Conservation (phyloP, 2,888 invertebrate species). For the Dioctria linearis region DNA sequence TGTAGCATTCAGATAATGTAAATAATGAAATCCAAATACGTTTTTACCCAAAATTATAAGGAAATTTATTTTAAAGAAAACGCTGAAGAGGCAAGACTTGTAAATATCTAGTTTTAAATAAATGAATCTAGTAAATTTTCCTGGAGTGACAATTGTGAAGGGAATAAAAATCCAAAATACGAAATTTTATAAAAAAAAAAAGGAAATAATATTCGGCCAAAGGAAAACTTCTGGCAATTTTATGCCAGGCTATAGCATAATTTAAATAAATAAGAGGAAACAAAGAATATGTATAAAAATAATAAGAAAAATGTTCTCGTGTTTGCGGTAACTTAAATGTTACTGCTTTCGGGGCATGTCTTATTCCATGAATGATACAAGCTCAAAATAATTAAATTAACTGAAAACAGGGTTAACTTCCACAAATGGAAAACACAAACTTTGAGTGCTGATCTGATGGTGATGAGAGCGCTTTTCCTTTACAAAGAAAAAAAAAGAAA, state of each 20-base stretch:
- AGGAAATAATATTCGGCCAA: constrained; percentile 23
- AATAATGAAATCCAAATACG: constrained; percentile 20
- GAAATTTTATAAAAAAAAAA: constrained; percentile 37
- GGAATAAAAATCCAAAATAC: constrained; percentile 10
- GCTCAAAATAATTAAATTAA: constrained; percentile 26
- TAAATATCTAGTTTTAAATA: constrained; percentile 45
- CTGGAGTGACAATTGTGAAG: constrained; percentile 25
- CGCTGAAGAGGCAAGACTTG: constrained; percentile 22
- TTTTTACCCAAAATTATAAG: constrained; percentile 31
- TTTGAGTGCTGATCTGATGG: background rate
- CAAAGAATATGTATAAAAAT: background rate
- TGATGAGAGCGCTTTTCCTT: too few species aligned
- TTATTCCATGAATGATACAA: constrained; percentile 50
- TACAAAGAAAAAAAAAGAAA: background rate
- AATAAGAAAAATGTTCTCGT: background rate
- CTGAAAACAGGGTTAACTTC: constrained; percentile 47
- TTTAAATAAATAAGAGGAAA: background rate
- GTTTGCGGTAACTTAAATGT: background rate
- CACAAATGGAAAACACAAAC: constrained; percentile 25
- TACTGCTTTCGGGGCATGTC: constrained; percentile 25
- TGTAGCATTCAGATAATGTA: constrained; percentile 4
- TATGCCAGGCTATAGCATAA: constrained; percentile 51
- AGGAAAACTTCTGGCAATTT: constrained; percentile 51
- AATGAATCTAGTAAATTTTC: constrained; percentile 33
- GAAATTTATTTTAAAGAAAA: constrained; percentile 4